Evolutionary conservation across 30 jellyfish, hydroid and myxozoan species (phyloP).

Genomic region (Aurelia aurita complex sp. Pacific): DNA sequence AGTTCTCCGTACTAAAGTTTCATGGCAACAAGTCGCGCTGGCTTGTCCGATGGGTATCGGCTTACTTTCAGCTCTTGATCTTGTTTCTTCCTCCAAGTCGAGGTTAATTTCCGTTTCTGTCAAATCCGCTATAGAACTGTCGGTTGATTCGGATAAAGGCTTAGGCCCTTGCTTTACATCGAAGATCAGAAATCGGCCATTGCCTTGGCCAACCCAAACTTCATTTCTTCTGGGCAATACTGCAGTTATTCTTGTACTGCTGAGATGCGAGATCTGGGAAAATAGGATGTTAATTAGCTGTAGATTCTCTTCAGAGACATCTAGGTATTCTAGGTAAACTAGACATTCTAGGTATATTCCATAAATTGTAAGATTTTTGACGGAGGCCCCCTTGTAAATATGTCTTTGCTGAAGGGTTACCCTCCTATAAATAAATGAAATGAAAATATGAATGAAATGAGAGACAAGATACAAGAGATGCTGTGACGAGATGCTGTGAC

Average conservation of each 20-base stretch:
- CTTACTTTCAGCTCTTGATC: conserved; percentile 21
- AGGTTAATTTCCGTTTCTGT: background rate
- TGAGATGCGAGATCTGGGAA: conserved; percentile 57
- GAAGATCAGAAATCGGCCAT: conserved; percentile 87
- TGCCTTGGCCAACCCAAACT: conserved; percentile 96
- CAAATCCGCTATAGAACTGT: conserved; percentile 4
- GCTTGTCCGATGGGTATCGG: conserved; percentile 36
- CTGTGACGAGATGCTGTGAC: too few species aligned
- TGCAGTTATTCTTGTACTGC: conserved; percentile 81
- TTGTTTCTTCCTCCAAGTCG: conserved; percentile 21
- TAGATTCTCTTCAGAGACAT: too few species aligned
- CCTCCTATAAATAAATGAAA: too few species aligned
- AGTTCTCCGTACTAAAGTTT: conserved; percentile 43
- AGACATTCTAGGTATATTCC: too few species aligned
- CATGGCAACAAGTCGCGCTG: conserved; percentile 81
- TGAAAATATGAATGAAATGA: too few species aligned
- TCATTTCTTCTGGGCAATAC: conserved; percentile 66
- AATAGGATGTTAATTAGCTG: too few species aligned
- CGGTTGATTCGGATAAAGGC: conserved; percentile 38
- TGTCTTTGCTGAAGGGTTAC: too few species aligned
- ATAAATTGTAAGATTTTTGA: too few species aligned
- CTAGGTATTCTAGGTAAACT: too few species aligned
- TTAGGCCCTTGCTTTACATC: conserved; percentile 68
- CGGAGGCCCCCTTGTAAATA: too few species aligned
- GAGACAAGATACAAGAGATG: too few species aligned